Percentiles rank a stretch among this genome's conserved stretches.
These are phyloP conservation scores for Trilocha varians DNA, from an alignment of 2,888 invertebrate species.

Conservation along the genomic window DNA sequence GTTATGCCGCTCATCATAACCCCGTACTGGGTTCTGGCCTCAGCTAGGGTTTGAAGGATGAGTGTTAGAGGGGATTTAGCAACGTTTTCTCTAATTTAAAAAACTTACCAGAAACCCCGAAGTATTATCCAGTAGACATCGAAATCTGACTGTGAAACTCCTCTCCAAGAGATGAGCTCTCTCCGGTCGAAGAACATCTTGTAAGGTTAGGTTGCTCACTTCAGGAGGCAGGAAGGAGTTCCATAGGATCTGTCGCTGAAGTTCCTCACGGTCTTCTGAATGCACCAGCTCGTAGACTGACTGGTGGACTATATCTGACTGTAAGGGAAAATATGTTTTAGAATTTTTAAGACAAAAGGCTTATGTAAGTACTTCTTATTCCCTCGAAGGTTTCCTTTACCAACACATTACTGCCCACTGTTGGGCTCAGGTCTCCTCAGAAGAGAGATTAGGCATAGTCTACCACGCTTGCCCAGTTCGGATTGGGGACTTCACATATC, in stretches of 20 bases:
- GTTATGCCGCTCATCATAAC: no score
- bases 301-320: constrained; percentile 99
- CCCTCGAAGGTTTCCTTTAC: no score
- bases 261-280: constrained; percentile 98
- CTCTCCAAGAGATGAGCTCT: constrained; percentile 93
- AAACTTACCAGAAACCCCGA: constrained; percentile 95
- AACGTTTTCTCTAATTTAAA: not conserved
- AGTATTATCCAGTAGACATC: constrained; percentile 98
- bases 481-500: no score
- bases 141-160: constrained; percentile 98
- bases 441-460: no score
- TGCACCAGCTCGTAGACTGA: constrained; percentile 99
- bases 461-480: no score
- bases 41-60: no score
- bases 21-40: no score
- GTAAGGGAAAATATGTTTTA: constrained; percentile 41
- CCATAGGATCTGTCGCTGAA: constrained; percentile 95
- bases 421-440: no score
- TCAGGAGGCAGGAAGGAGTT: constrained; percentile 92
- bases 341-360: no score
- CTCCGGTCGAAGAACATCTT: constrained; percentile 91
- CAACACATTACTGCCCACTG: no score
- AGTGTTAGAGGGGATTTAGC: no score
- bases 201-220: constrained; percentile 81
- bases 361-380: no score